Percentiles rank a stretch among this genome's conserved stretches.
Conservation (phyloP, 2,888 invertebrate genomes). For the Itoplectis maculator region DNA sequence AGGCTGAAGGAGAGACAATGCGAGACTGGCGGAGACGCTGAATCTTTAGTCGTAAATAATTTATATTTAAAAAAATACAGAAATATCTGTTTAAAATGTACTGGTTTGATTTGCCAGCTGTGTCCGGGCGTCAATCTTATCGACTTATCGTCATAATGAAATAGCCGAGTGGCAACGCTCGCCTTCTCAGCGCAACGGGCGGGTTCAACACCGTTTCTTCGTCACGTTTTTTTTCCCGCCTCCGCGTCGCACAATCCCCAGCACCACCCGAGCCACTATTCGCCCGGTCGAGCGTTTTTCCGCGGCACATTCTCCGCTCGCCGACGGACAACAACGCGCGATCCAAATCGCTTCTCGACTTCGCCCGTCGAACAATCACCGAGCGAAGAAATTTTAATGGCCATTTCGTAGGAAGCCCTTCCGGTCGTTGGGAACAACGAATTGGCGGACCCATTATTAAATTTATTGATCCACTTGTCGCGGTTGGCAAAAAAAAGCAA, state of each 20-base stretch:
- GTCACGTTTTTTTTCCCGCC: conserved; percentile 21
- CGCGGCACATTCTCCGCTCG: conserved; percentile 18
- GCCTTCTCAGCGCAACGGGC: conserved; percentile 1
- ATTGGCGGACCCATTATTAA: neutral
- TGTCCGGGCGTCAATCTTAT: conserved; percentile 10
- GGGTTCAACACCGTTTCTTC: conserved; percentile 26
- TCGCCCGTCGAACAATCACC: neutral
- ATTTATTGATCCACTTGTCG: neutral
- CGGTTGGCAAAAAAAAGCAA: too few species aligned
- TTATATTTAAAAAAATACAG: too few species aligned
- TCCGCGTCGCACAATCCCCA: conserved; percentile 7
- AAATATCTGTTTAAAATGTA: conserved; percentile 26
- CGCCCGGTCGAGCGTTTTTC: conserved; percentile 13
- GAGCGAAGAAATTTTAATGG: conserved; percentile 4
- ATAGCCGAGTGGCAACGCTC: conserved; percentile 19
- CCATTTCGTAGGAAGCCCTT: neutral
- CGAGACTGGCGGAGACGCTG: conserved; percentile 1
- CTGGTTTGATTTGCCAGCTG: conserved; percentile 6
- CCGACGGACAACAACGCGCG: neutral
- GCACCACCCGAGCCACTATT: neutral
- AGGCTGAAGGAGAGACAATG: neutral
- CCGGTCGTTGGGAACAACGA: neutral
- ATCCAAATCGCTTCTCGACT: neutral
- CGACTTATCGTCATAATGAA: conserved; percentile 44
- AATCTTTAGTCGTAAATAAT: conserved; percentile 37